These are phyloP conservation scores for Clepsis dumicolana DNA, from an alignment of 2,888 invertebrate species.

Conservation along the genomic window DNA sequence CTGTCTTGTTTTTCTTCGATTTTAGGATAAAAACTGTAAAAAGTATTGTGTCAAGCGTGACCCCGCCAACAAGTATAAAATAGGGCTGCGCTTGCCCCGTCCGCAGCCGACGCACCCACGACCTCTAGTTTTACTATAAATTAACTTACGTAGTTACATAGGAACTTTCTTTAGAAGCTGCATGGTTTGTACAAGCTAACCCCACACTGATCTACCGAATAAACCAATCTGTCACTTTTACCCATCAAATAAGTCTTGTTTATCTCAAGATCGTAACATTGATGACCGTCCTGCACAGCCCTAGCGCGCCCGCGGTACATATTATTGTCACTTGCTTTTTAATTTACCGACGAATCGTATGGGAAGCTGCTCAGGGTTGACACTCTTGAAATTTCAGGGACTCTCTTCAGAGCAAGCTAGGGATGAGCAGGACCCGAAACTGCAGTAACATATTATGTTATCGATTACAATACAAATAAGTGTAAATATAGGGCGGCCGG, in stretches of 20 bases:
- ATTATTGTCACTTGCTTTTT: slow-evolving; percentile 38
- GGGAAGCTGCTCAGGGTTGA: slow-evolving; percentile 21
- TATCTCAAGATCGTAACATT: slow-evolving; percentile 68
- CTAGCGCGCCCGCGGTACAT: slow-evolving; percentile 46
- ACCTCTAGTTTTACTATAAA: slow-evolving; percentile 82
- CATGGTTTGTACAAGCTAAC: slow-evolving; percentile 86
- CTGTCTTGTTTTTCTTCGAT: neutral
- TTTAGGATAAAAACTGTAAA: slow-evolving; percentile 23
- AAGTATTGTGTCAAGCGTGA: slow-evolving; percentile 62
- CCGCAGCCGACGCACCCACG: slow-evolving; percentile 67
- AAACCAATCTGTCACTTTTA: slow-evolving; percentile 76
- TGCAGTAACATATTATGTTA: slow-evolving; percentile 76
- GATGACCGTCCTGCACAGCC: slow-evolving; percentile 56
- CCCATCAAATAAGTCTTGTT: slow-evolving; percentile 74
- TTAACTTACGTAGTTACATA: slow-evolving; percentile 86
- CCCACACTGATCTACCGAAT: slow-evolving; percentile 84
- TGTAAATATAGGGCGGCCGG: slow-evolving; percentile 68
- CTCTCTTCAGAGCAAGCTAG: slow-evolving; percentile 48
- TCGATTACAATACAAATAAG: slow-evolving; percentile 79
- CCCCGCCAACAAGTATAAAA: slow-evolving; percentile 75
- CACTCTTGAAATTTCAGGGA: neutral
- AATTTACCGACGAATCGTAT: slow-evolving; percentile 4
- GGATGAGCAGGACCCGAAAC: slow-evolving; percentile 57
- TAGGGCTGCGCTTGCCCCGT: slow-evolving; percentile 60
- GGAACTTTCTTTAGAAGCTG: slow-evolving; percentile 87